phyloP scores from a whole-genome alignment of 2,888 invertebrate genomes.

The Drosophila anomalata region DNA sequence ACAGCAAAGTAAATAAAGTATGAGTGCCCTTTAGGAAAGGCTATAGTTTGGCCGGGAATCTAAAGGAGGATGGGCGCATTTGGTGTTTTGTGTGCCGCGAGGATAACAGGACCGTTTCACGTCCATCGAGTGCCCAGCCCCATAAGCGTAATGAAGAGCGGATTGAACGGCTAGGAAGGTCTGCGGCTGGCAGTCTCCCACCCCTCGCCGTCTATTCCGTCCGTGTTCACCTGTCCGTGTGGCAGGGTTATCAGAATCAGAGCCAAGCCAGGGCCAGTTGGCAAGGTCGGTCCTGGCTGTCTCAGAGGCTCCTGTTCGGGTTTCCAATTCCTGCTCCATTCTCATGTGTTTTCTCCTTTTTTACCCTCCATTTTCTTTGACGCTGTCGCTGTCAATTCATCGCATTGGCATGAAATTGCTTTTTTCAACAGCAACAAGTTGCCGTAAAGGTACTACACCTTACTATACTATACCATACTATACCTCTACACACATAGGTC shows the following conservation, averaged over 20 bases:
- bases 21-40: neutral
- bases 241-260: slow-evolving; percentile 49
- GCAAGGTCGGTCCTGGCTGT: slow-evolving; percentile 13
- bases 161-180: slow-evolving; percentile 24
- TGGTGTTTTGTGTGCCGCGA: neutral
- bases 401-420: slow-evolving; percentile 73
- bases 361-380: slow-evolving; percentile 1
- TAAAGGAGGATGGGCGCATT: neutral
- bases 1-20: slow-evolving; percentile 2
- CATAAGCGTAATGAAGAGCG: slow-evolving; percentile 38
- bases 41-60: slow-evolving; percentile 1
- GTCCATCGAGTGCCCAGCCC: slow-evolving; percentile 22
- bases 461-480: neutral
- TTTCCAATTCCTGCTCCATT: slow-evolving; percentile 1
- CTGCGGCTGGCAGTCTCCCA: slow-evolving; percentile 4
- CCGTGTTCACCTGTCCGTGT: slow-evolving; percentile 29
- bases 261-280: slow-evolving; percentile 45
- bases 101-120: slow-evolving; percentile 2
- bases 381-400: slow-evolving; percentile 50
- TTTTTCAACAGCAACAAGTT: slow-evolving; percentile 72
- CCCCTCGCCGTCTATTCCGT: neutral
- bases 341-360: neutral
- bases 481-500: slow-evolving; percentile 3
- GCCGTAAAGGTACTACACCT: neutral
- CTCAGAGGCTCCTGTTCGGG: slow-evolving; percentile 11